phyloP scores from a whole-genome alignment of 1,140 invertebrate genomes.

The Conus ventricosus region DNA sequence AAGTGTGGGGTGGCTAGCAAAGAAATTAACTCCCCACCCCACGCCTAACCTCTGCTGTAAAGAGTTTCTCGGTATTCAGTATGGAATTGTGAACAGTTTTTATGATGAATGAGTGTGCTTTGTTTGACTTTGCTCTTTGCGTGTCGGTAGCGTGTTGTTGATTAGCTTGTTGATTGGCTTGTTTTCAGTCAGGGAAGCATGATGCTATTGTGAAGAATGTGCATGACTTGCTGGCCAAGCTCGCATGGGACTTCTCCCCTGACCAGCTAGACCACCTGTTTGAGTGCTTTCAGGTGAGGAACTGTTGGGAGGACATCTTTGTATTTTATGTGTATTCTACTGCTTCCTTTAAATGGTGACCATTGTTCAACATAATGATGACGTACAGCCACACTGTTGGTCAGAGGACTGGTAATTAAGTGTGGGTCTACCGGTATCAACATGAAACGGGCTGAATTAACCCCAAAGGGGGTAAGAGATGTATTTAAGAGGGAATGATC shows the following conservation, averaged over 20 bases:
- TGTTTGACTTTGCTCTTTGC: neutral
- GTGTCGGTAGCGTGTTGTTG: neutral
- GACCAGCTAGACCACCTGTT: constrained; percentile 98
- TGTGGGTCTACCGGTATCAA: too few relatives aligned
- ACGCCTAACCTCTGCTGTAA: too few relatives aligned
- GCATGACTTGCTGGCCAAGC: constrained; percentile 95
- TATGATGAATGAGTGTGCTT: neutral
- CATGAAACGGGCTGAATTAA: too few relatives aligned
- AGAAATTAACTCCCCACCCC: too few relatives aligned
- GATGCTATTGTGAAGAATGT: constrained; percentile 83
- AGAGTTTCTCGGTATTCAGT: too few relatives aligned
- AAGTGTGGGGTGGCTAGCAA: too few relatives aligned
- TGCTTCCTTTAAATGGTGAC: neutral
- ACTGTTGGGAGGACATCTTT: too few relatives aligned
- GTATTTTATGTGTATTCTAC: neutral
- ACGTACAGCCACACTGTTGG: neutral
- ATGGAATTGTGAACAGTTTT: too few relatives aligned
- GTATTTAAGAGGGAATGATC: too few relatives aligned
- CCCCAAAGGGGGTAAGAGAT: too few relatives aligned
- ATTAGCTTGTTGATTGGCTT: constrained; percentile 35
- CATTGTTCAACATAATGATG: neutral
- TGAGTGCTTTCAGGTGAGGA: constrained; percentile 93
- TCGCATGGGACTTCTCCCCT: constrained; percentile 98
- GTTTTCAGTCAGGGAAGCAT: constrained; percentile 73
- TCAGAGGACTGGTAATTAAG: too few relatives aligned